Base-by-base conservation (phyloP, 2,888 invertebrate genomes). In the Iselma pallidipennis region DNA sequence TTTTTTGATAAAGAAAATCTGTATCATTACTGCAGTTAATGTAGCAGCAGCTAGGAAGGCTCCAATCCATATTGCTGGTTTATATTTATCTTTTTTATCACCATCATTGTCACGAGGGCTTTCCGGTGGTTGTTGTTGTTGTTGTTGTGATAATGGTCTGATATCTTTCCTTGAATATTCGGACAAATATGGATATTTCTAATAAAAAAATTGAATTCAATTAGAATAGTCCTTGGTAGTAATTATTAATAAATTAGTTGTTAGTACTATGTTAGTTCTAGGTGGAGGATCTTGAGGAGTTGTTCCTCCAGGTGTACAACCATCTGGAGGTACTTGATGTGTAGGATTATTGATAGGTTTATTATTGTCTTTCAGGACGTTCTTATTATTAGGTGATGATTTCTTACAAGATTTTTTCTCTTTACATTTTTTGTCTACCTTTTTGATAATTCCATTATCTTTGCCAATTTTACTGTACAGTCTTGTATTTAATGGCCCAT, bases 1-100 rank as follows among this genome's bases (percentile, higher is more conserved):
- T 9, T 10, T 9, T 3, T 3, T 48, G 9, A 9, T 16, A 16
- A 7, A 23, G 7, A 54, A 16, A 45, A n/a, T 31, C 23, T 50
- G 2, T 21, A 23, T 63, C 53, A 49, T 69, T 69, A 79, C 77
- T 42, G 73, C 74, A 31, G 73, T 77, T 45, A 78, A 37, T 33
- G 77, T 74, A 31, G 73, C 70, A 31, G 77, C 74, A 12, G 76
- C 67, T 54, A 76, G 64, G 10, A 79, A 57, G 49, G 78, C 63
- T n/a, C 79, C 72, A 31, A 77, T n/a, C 12, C 37, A 29, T 2
- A 45, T 37, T 0, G 60, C 57, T 25, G 53, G 57, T 45, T 57
- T 57, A 16, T 50, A 55, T n/a, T 49, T 54, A 5, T 52, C 51
- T 49, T 56, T 55, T 31, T 49, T 29, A 6, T 59, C 69, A 26